These are phyloP conservation scores for Echeneis naucrates DNA, from an alignment of 2,797 vertebrate species.

Conservation along the genomic window DNA sequence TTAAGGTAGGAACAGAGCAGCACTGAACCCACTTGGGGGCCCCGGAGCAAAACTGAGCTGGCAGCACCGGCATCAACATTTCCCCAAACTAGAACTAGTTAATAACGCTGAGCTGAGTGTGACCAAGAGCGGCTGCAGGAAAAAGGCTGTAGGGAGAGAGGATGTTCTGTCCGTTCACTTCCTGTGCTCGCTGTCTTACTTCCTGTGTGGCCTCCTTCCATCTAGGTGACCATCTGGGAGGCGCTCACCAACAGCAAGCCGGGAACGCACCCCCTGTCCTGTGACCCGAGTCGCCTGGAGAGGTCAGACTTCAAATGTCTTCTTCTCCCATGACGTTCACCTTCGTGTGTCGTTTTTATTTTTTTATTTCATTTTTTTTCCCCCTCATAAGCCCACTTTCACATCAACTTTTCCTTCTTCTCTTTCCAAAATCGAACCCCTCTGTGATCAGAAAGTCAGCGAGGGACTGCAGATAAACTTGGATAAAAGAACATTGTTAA, in stretches of 20 bases:
- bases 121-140: constrained; percentile 14
- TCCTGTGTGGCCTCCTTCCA: constrained; percentile 28
- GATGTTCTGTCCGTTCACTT: constrained; percentile 17
- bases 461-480: constrained; percentile 7
- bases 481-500: constrained; percentile 5
- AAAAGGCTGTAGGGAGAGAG: background rate
- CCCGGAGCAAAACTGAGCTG: no score
- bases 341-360: background rate
- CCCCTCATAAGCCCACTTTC: background rate
- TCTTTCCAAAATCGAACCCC: background rate
- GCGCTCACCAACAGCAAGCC: constrained; percentile 98
- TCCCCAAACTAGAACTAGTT: background rate
- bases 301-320: constrained; percentile 81
- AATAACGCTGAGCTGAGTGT: constrained; percentile 2
- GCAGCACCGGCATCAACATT: no score
- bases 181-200: constrained; percentile 28
- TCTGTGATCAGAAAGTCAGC: background rate
- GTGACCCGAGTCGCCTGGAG: constrained; percentile 89
- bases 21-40: no score
- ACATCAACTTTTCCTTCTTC: background rate
- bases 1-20: no score
- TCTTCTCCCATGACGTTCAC: background rate
- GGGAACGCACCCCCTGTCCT: constrained; percentile 89
- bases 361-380: no score
- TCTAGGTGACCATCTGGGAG: constrained; percentile 98